Evolutionary conservation across 2,113 vertebrate species (phyloP), one percentile per base, ranked within the genome.

Genomic region (Oxyruncus cristatus): DNA sequence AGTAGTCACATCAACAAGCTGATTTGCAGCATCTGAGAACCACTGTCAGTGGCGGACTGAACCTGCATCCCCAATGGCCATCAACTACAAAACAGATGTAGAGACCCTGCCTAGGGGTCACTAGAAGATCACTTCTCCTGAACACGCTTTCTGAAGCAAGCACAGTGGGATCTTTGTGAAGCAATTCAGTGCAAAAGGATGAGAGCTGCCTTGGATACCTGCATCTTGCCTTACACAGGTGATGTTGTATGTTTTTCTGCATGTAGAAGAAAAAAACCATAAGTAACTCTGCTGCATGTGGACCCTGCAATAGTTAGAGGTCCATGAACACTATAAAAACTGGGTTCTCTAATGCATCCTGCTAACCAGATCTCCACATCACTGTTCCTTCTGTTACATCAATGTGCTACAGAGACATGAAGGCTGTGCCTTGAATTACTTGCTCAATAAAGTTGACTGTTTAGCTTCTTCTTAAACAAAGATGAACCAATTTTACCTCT

Each of bases 1-100:
- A 49, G 39, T 7, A 59, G 72, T 44, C 0, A 0, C 47, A 81
- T 50, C 33, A 33, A 24, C 30, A 28, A 14, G 27, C 35, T 5
- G 32, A 52, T 26, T 9, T 53, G 53, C 46, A 88, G 46, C 37
- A 55, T 65, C 33, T 75, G 67, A 93, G 46, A 76, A 35, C 27
- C 3, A 6, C 1, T 70, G 50, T 22, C 85, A 62, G 23, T 24
- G 46, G 7, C 2, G 18, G 17, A 13, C 3, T 44, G n/a, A 56
- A 65, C 24, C 8, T 49, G 52, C 53, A 88, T 17, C 18, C 71
- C 14, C 37, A 10, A 6, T 1, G 10, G 12, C n/a, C 55, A 63
- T 20, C 74, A 72, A 8, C 24, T 37, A 33, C 61, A 89, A 71
- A 62, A 5, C 66, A 80, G 30, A 37, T n/a, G 33, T 12, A 66